These are phyloP conservation scores for Cheilosia soror DNA, from an alignment of 2,888 invertebrate genomes.

Conservation along the genomic window DNA sequence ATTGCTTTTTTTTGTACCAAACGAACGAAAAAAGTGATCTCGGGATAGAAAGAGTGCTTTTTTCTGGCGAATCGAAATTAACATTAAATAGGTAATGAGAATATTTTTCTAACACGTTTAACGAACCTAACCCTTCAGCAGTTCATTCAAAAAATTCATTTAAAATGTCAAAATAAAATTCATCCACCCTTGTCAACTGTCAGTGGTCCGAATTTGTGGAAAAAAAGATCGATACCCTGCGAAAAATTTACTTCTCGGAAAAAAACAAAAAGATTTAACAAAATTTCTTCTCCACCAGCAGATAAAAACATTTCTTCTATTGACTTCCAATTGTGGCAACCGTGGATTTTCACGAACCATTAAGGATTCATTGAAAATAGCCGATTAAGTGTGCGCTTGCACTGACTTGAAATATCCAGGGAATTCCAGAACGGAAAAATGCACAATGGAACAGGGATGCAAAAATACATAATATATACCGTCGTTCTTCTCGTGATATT, in stretches of 20 bases:
- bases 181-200: conserved; percentile 68
- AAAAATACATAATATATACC: conserved; percentile 44
- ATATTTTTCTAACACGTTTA: no score
- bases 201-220: conserved; percentile 53
- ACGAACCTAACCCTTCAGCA: neutral
- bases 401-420: conserved; percentile 38
- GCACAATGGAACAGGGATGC: conserved; percentile 60
- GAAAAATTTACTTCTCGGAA: conserved; percentile 60
- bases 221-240: conserved; percentile 71
- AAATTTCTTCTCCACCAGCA: conserved; percentile 3
- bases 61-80: no score
- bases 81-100: no score
- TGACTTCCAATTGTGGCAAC: neutral
- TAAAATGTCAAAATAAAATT: conserved; percentile 42
- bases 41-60: no score
- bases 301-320: neutral
- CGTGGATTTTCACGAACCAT: neutral
- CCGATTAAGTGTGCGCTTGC: conserved; percentile 18
- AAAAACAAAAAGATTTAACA: conserved; percentile 61
- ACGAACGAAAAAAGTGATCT: no score
- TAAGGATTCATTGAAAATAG: neutral
- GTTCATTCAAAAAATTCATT: conserved; percentile 17
- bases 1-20: no score
- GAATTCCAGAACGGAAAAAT: conserved; percentile 58
- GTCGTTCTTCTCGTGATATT: conserved; percentile 61